Evolutionary conservation across 2,797 vertebrate genomes (phyloP), one percentile per base, ranked within the genome.

Genomic region (Selene dorsalis): DNA sequence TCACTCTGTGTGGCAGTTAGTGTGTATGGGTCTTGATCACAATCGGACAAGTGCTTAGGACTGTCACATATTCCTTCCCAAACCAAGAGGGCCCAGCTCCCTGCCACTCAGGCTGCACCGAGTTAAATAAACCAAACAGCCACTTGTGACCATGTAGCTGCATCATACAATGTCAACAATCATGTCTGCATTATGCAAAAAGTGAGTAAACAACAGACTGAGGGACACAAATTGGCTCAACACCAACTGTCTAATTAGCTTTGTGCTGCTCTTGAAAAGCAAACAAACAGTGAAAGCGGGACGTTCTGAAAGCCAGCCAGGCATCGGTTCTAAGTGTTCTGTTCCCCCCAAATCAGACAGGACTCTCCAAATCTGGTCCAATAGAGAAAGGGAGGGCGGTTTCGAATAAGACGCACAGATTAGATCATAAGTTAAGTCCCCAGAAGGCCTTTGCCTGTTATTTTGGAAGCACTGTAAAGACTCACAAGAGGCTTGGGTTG

Each of bases 181-280:
- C 89, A 87, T 63, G 74, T 88, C 90, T 92, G 90, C 88, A 90
- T 94, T 94, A 94, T 93, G 93, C 91, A 91, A 87, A 92, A 91
- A 87, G 84, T 88, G 91, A 85, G 92, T 93, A 93, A 94, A 93
- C 93, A 92, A 93, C 92, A 93, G 90, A 90, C 91, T 89, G 90
- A 90, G 92, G 92, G 92, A 92, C 87, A 91, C 81, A 90, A 89
- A 90, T 93, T 94, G 94, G 94, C 93, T 88, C 81, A 84, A 84
- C 88, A 93, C 93, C 94, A 94, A 92, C 91, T 91, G 93, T 93
- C 94, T 94, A 94, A 94, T 95, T 95, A 95, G 93, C 92, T 93
- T 92, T 93, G 92, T 92, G 92, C 89, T 92, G 89, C 90, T 93
- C 90, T 93, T 93, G 92, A 94, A 94, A 93, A 93, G 92, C 92